These are phyloP conservation scores for Erethizon dorsatum DNA, from an alignment of 2,797 vertebrate genomes.

Conservation along the genomic window DNA sequence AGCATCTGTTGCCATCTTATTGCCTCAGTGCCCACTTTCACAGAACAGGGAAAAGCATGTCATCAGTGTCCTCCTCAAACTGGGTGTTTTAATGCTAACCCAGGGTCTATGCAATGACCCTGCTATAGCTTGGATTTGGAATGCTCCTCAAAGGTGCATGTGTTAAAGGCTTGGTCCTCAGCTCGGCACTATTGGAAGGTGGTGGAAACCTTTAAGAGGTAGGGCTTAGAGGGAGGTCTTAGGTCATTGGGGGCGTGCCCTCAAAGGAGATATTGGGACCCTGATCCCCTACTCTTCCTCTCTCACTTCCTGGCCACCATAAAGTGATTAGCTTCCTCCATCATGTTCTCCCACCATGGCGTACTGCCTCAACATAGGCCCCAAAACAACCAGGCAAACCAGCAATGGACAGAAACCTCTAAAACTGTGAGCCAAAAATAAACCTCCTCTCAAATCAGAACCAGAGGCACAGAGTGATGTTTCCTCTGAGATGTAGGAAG, in stretches of 20 bases:
- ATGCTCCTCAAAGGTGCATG: not conserved
- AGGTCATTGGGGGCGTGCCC: not conserved
- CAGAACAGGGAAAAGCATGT: slow-evolving; percentile 7
- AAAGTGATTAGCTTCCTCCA: not conserved
- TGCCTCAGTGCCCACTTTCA: not conserved
- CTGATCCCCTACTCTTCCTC: not conserved
- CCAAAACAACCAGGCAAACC: not conserved
- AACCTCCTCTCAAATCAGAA: not conserved
- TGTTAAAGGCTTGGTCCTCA: not conserved
- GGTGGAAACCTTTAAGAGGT: not conserved
- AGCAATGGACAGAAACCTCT: not conserved
- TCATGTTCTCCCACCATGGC: not conserved
- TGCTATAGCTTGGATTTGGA: not conserved
- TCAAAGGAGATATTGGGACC: not conserved
- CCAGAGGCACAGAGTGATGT: not conserved
- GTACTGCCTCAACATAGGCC: too few relatives aligned
- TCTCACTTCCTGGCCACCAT: not conserved
- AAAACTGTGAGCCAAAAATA: not conserved
- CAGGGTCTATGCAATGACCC: too few relatives aligned
- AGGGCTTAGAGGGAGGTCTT: not conserved
- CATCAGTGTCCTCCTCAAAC: not conserved
- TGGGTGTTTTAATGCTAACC: not conserved
- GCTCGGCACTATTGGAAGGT: not conserved
- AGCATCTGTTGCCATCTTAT: not conserved
- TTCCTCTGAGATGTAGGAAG: not conserved